Percentiles rank a stretch among this genome's conserved stretches.
Evolutionary conservation across 2,888 invertebrate genomes (phyloP).

Genomic region (Eremobia ochroleuca): DNA sequence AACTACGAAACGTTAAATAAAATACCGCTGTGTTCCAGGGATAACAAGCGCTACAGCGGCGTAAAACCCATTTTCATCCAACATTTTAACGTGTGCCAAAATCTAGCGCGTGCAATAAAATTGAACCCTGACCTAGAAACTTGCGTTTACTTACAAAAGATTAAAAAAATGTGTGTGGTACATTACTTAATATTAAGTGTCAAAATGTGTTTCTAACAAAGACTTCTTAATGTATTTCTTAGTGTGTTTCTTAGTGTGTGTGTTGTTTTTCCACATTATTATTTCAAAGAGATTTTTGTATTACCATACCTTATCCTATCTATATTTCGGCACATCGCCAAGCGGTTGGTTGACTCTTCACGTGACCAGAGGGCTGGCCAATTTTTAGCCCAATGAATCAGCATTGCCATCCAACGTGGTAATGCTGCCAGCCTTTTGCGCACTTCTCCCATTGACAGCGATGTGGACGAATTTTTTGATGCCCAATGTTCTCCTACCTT

Average conservation of each 20-base stretch:
- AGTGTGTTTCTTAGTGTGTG: too few species aligned
- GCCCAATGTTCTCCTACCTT: too few species aligned
- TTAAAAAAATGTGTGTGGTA: background rate
- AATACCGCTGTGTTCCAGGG: conserved; percentile 39
- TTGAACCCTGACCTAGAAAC: conserved; percentile 52
- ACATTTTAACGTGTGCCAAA: conserved; percentile 53
- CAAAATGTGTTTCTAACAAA: too few species aligned
- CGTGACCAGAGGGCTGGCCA: too few species aligned
- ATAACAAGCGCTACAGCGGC: conserved; percentile 44
- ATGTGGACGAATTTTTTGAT: too few species aligned
- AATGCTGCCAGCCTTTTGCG: too few species aligned
- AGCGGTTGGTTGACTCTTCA: too few species aligned
- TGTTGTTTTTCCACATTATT: too few species aligned
- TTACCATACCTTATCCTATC: background rate
- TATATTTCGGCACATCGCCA: too few species aligned
- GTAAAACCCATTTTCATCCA: conserved; percentile 28
- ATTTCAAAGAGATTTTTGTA: background rate
- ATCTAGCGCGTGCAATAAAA: conserved; percentile 38
- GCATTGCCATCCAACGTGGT: too few species aligned
- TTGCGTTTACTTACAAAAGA: background rate
- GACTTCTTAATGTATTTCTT: background rate
- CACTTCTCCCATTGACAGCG: too few species aligned
- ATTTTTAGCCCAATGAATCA: too few species aligned
- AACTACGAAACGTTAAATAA: conserved; percentile 49
- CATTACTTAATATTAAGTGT: background rate